These are phyloP conservation scores for Emberiza fucata DNA, from an alignment of 2,113 vertebrate genomes.

Conservation along the genomic window DNA sequence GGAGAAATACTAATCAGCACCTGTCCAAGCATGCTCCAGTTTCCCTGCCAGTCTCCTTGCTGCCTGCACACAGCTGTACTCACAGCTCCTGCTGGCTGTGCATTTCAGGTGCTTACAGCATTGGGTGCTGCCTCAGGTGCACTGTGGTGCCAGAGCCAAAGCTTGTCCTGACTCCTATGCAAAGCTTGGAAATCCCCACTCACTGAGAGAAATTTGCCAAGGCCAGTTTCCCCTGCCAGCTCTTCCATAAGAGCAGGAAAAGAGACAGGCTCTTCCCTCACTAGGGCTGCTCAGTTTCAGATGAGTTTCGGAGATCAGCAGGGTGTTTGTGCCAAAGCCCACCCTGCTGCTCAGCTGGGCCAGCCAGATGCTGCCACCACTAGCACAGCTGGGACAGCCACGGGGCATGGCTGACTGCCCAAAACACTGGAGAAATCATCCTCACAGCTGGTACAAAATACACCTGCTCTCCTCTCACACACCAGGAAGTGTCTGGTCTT, in stretches of 20 bases:
- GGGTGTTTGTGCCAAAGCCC: background rate
- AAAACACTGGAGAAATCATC: fast-evolving
- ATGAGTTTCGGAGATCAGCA: fast-evolving
- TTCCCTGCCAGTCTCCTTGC: background rate
- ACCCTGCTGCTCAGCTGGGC: fast-evolving
- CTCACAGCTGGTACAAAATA: background rate
- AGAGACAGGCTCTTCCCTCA: background rate
- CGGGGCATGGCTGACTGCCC: background rate
- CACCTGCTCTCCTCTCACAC: background rate
- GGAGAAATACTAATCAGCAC: background rate
- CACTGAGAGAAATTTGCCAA: background rate
- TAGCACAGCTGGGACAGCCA: background rate
- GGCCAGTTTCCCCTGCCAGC: background rate
- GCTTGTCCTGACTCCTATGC: background rate
- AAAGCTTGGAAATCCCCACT: background rate
- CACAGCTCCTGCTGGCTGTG: background rate
- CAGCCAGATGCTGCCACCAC: background rate
- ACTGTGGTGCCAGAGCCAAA: background rate
- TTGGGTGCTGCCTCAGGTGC: background rate
- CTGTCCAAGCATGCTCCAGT: background rate
- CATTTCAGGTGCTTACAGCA: background rate
- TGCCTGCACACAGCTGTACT: background rate
- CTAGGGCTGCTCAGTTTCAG: background rate
- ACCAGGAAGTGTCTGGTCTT: background rate
- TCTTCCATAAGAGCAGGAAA: background rate